Evolutionary conservation across 2,113 vertebrate species (phyloP).

Genomic region (Aspiorhynchus laticeps): DNA sequence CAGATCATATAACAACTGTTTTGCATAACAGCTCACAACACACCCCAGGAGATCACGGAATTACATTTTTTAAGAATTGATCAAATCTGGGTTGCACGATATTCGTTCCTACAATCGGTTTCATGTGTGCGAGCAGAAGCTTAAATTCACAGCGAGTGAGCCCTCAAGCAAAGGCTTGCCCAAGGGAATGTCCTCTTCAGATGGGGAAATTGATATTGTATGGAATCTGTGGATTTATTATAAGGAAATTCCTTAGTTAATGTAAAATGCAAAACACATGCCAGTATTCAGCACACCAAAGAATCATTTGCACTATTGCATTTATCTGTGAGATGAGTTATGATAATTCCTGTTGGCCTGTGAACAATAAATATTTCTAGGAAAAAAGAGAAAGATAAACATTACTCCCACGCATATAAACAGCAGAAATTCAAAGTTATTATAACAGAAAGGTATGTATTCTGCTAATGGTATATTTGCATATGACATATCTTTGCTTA

Average conservation of each 20-base stretch:
- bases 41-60: conserved; percentile 16
- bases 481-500: neutral
- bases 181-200: neutral
- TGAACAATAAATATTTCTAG: conserved; percentile 15
- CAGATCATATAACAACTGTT: conserved; percentile 45
- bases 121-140: neutral
- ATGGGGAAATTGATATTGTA: neutral
- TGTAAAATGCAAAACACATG: conserved; percentile 7
- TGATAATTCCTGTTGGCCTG: conserved; percentile 7
- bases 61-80: neutral
- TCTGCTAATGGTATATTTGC: neutral
- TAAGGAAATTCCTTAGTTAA: neutral
- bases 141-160: neutral
- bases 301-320: neutral
- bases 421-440: neutral
- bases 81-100: neutral
- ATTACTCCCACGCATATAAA: neutral
- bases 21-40: conserved; percentile 60
- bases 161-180: neutral
- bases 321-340: conserved; percentile 28
- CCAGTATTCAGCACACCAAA: conserved; percentile 1
- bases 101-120: neutral
- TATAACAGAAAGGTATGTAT: neutral
- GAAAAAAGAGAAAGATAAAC: conserved; percentile 36
- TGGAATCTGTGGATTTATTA: conserved; percentile 1